These are phyloP conservation scores for Mesorhabditis belari DNA, from an alignment of 2,888 invertebrate genomes.

Conservation along the genomic window DNA sequence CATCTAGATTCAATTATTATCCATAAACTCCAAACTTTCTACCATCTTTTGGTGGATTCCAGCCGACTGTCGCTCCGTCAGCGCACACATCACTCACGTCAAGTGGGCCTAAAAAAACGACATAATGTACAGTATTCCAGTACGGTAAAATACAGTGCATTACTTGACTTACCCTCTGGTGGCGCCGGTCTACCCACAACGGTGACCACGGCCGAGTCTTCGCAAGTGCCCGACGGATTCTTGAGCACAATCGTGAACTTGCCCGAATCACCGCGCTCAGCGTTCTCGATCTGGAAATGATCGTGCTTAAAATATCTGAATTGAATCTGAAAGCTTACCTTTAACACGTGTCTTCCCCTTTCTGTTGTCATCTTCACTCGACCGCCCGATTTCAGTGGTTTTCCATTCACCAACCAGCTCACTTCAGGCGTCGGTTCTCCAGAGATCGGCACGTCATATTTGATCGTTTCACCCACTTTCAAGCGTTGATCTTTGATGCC, in stretches of 20 bases:
- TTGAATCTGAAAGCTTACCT: conserved; percentile 47
- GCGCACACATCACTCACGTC: conserved; percentile 86
- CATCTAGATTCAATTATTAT: conserved; percentile 78
- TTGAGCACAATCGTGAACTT: conserved; percentile 77
- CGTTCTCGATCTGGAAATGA: conserved; percentile 71
- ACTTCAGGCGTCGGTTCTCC: conserved; percentile 95
- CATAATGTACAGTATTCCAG: conserved; percentile 56
- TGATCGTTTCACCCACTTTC: conserved; percentile 90
- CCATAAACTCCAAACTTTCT: conserved; percentile 69
- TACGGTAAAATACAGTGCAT: too few species aligned
- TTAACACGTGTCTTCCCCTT: conserved; percentile 54
- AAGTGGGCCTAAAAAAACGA: too few species aligned
- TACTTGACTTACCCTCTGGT: too few species aligned
- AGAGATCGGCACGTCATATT: conserved; percentile 84
- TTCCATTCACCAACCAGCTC: conserved; percentile 70
- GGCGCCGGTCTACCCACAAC: conserved; percentile 77
- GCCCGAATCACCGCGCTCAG: conserved; percentile 83
- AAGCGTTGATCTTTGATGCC: conserved; percentile 84
- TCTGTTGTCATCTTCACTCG: conserved; percentile 54
- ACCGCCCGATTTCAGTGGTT: conserved; percentile 49
- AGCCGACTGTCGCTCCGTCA: conserved; percentile 86
- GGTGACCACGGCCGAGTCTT: conserved; percentile 79
- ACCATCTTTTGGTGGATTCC: conserved; percentile 77
- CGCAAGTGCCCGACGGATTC: conserved; percentile 85
- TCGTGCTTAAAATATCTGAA: not conserved